Evolutionary conservation across 2,888 invertebrate genomes (phyloP).

Genomic region (Machimus rusticus): DNA sequence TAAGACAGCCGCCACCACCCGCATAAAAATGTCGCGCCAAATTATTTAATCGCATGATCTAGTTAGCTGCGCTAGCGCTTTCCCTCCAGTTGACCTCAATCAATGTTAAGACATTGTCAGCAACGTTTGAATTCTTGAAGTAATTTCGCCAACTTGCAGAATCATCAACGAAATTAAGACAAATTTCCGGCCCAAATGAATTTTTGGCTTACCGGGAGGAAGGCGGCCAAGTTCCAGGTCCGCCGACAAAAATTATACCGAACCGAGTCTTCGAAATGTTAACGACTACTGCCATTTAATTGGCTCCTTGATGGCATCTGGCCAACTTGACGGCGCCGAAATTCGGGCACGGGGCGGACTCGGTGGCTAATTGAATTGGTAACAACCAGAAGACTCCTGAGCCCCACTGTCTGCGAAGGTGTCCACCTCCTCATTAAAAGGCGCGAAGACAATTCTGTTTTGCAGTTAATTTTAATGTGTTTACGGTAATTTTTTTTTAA

Average conservation of each 20-base stretch:
- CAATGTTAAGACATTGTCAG: background rate
- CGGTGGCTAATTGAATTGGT: background rate
- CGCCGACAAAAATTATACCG: background rate
- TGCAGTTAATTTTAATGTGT: background rate
- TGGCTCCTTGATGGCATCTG: background rate
- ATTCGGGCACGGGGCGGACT: background rate
- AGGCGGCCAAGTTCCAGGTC: background rate
- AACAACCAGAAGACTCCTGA: background rate
- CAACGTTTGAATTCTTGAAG: background rate
- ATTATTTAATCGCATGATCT: background rate
- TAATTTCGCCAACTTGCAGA: constrained; percentile 1
- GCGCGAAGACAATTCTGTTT: background rate
- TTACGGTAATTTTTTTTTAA: background rate
- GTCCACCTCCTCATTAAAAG: background rate
- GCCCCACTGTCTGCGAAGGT: background rate
- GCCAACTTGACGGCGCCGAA: background rate
- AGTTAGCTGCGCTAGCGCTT: background rate
- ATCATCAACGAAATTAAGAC: constrained; percentile 22
- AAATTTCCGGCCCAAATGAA: constrained; percentile 17
- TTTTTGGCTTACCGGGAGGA: background rate
- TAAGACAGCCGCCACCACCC: background rate
- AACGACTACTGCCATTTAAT: background rate
- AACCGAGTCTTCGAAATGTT: background rate
- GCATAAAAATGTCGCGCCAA: background rate
- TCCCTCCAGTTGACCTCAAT: background rate